A percentile compares a stretch with the other conserved stretches of the same genome.
These are phyloP conservation scores for Drosophila cognata DNA, from an alignment of 2,888 invertebrate genomes.

Conservation along the genomic window DNA sequence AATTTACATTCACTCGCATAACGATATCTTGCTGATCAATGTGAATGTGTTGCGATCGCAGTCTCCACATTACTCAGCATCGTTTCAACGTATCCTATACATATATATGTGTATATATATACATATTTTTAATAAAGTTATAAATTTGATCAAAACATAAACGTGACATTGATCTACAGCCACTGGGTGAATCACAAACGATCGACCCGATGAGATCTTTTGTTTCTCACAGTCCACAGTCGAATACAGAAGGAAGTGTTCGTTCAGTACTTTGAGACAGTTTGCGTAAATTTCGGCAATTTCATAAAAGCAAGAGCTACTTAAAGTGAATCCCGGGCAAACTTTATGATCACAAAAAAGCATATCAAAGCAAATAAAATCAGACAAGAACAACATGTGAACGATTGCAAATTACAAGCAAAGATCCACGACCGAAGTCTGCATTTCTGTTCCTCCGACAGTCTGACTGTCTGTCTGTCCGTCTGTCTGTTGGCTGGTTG, in stretches of 20 bases:
- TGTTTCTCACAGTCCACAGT: slow-evolving; percentile 55
- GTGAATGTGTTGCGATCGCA: slow-evolving; percentile 22
- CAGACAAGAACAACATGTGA: slow-evolving; percentile 78
- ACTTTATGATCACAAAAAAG: slow-evolving; percentile 68
- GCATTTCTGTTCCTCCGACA: slow-evolving; percentile 1
- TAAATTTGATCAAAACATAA: slow-evolving; percentile 71
- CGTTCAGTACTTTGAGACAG: slow-evolving; percentile 43
- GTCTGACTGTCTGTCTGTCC: slow-evolving; percentile 13
- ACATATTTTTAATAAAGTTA: slow-evolving; percentile 74
- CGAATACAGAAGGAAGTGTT: slow-evolving; percentile 46
- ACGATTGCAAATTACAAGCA: slow-evolving; percentile 79
- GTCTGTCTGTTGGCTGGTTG: slow-evolving; percentile 21
- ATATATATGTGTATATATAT: slow-evolving; percentile 15
- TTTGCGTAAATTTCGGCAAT: slow-evolving; percentile 72
- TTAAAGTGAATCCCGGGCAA: slow-evolving; percentile 53
- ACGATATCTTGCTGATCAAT: slow-evolving; percentile 23
- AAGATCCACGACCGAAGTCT: slow-evolving; percentile 33
- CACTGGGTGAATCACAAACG: slow-evolving; percentile 37
- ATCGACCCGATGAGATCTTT: slow-evolving; percentile 35
- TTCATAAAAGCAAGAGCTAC: slow-evolving; percentile 64
- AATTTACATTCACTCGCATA: slow-evolving; percentile 8
- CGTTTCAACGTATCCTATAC: slow-evolving; percentile 14
- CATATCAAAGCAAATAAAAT: slow-evolving; percentile 73
- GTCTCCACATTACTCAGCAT: slow-evolving; percentile 26
- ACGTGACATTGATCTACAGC: slow-evolving; percentile 75